Conservation (phyloP, 2,113 vertebrate genomes). For the Nothocercus nigrocapillus region DNA sequence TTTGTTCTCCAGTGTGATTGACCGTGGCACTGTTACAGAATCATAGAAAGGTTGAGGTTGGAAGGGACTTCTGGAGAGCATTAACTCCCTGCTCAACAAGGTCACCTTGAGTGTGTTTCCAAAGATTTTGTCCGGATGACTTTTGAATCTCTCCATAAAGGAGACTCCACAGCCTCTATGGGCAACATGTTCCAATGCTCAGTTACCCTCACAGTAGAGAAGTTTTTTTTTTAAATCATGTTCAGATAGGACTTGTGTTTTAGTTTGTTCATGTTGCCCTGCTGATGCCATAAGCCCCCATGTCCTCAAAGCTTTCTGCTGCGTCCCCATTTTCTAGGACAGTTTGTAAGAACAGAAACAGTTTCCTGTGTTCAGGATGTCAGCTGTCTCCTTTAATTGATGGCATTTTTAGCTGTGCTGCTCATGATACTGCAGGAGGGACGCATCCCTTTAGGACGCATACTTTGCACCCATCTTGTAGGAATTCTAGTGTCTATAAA, state of each 20-base stretch:
- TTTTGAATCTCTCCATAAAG: no score
- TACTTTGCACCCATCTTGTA: rapidly evolving
- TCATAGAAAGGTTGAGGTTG: neutral
- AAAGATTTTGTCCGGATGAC: no score
- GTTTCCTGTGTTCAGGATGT: neutral
- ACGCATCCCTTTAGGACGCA: neutral
- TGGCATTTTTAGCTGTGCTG: neutral
- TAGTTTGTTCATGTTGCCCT: no score
- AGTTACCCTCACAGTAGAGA: no score
- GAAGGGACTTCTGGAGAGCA: no score
- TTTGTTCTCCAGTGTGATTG: neutral
- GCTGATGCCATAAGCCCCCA: neutral
- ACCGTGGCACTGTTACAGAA: neutral
- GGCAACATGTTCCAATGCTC: no score
- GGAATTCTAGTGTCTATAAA: neutral
- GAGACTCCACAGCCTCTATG: no score
- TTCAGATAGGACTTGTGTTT: no score
- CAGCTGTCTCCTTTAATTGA: neutral
- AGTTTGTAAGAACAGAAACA: neutral
- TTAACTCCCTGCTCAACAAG: no score
- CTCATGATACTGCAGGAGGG: neutral
- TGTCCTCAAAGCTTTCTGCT: neutral
- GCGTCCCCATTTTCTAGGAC: neutral
- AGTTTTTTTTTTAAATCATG: no score
- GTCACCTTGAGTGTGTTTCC: no score